Base-by-base conservation (phyloP, 2,888 invertebrate genomes). In the Cataglyphis rosenhaueri region DNA sequence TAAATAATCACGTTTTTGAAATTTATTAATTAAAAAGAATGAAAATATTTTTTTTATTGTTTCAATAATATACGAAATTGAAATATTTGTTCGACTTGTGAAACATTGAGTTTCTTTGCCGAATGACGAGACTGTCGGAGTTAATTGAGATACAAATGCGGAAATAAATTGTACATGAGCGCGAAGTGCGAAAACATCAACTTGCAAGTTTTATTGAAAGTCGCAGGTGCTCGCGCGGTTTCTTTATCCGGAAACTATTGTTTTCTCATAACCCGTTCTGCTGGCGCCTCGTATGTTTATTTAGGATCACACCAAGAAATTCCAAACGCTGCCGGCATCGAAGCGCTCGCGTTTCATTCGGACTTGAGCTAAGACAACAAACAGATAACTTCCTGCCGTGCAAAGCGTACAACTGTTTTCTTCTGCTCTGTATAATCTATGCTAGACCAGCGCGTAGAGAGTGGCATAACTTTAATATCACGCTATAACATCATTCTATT, bases 261-360 rank as follows among this genome's bases (percentile, higher is more conserved):
- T 92, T 92, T 92, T 91, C 91, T 87, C 90, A 90, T 91, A 93
- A 93, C 91, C 92, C 92, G 90, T 92, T 93, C 88, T 89, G 91
- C 90, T 88, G 93, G 93, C 92, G 93, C 91, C 92, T 87, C 90
- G 91, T 88, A 90, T 93, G 93, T 93, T 93, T 92, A 93, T 93
- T 93, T 93, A 93, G 93, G 93, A 93, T 93, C 85, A 85, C 74
- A 85, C 88, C 84, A 88, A 87, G 88, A 89, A 90, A 91, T 90
- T 87, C 83, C 82, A 84, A 89, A 89, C 88, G 86, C 84, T 73
- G 76, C 71, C 85, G 82, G 84, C 81, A 86, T 88, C 88, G 87
- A 84, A 83, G 79, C 78, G 84, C 81, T 88, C 88, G 83, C 87
- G 87, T 91, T 89, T 88, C 90, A 88, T 91, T 91, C 90, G 89